phyloP scores from a whole-genome alignment of 2,113 vertebrate species.

The Alaudala cheleensis region DNA sequence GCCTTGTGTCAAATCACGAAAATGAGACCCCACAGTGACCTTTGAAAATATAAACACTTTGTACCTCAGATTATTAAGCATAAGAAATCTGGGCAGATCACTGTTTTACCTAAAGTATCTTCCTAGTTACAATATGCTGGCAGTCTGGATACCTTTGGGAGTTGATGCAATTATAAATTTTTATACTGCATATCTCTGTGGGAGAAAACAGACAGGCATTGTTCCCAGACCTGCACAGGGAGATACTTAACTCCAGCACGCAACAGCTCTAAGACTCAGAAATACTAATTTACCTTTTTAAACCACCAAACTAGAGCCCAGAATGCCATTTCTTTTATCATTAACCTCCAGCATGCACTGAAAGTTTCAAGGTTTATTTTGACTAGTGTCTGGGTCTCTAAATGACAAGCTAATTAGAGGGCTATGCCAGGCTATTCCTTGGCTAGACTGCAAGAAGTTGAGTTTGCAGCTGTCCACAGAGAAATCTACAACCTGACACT shows the following conservation, averaged over 20 bases:
- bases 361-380: constrained; percentile 73
- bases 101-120: not conserved
- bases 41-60: not conserved
- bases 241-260: not conserved
- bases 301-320: constrained; percentile 14
- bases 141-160: not conserved
- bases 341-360: constrained; percentile 47
- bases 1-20: not conserved
- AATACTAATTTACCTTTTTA: constrained; percentile 38
- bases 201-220: not conserved
- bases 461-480: constrained; percentile 62
- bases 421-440: constrained; percentile 46
- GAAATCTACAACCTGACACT: constrained; percentile 53
- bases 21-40: not conserved
- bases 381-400: constrained; percentile 68
- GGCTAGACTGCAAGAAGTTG: constrained; percentile 17
- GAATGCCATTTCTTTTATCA: constrained; percentile 50
- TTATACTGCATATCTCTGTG: not conserved
- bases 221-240: not conserved
- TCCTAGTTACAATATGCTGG: not conserved
- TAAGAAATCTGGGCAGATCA: not conserved
- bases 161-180: not conserved
- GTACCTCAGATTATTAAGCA: not conserved
- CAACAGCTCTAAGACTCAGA: not conserved
- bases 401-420: constrained; percentile 74